Conservation (phyloP, 1,140 invertebrate species). For the Periplaneta americana region DNA sequence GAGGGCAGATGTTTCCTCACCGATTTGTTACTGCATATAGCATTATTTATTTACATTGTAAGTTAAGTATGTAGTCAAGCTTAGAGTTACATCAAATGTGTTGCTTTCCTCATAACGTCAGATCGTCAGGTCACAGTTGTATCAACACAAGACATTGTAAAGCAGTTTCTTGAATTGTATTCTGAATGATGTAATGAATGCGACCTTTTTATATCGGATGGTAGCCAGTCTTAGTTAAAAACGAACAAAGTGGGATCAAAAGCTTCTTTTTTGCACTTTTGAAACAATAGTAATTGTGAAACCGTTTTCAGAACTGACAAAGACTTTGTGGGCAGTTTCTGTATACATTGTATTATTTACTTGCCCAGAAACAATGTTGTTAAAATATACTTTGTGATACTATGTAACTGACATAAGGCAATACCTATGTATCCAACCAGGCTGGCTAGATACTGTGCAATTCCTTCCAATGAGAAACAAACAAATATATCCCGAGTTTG, state of each 20-base stretch:
- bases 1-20: not conserved
- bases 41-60: slow-evolving; percentile 11
- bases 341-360: not conserved
- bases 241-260: not conserved
- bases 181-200: not conserved
- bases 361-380: not conserved
- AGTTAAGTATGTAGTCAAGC: not conserved
- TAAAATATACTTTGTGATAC: slow-evolving; percentile 2
- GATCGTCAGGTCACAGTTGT: not conserved
- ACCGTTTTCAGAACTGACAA: not conserved
- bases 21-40: not conserved
- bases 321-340: not conserved
- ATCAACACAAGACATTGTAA: not conserved
- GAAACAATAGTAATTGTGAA: not conserved
- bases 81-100: not conserved
- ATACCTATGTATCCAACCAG: not conserved
- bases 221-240: not conserved
- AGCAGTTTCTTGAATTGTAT: not conserved
- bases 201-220: not conserved
- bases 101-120: not conserved
- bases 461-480: not conserved
- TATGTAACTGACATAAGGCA: not conserved
- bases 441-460: not conserved
- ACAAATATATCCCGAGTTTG: not conserved
- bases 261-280: not conserved